These are phyloP conservation scores for Vulpes ferrilata DNA, from an alignment of 2,113 vertebrate species.

Conservation along the genomic window DNA sequence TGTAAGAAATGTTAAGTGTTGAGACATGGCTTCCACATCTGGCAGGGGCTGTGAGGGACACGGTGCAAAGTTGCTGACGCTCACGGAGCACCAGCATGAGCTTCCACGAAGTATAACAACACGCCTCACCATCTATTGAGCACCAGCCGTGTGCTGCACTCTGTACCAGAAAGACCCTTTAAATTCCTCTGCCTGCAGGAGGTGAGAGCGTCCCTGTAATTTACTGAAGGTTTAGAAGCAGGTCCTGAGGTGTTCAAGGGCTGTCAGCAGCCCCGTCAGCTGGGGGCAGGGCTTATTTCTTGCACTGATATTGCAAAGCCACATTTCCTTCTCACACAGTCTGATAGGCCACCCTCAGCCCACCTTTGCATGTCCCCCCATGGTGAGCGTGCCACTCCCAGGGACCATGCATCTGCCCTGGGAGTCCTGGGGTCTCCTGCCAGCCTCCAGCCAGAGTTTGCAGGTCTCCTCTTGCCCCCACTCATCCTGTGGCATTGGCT, in stretches of 20 bases:
- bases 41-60: background rate
- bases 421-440: background rate
- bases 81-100: background rate
- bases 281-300: background rate
- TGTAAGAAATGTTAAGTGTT: too few species aligned
- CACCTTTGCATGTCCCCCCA: background rate
- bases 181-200: background rate
- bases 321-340: too few species aligned
- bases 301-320: too few species aligned
- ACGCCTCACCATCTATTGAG: too few species aligned
- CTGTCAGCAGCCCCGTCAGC: fast-evolving
- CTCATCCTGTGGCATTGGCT: background rate
- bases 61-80: background rate
- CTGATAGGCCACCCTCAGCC: fast-evolving
- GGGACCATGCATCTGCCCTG: fast-evolving
- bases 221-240: background rate
- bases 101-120: background rate
- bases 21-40: too few species aligned
- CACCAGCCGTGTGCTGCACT: background rate
- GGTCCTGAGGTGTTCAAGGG: background rate
- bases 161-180: background rate
- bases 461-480: fast-evolving
- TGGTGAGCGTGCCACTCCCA: fast-evolving
- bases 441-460: background rate
- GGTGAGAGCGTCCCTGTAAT: fast-evolving